A percentile compares a stretch with the other conserved stretches of the same genome.
Conservation (phyloP, 1,140 invertebrate species). For the Artemia franciscana region DNA sequence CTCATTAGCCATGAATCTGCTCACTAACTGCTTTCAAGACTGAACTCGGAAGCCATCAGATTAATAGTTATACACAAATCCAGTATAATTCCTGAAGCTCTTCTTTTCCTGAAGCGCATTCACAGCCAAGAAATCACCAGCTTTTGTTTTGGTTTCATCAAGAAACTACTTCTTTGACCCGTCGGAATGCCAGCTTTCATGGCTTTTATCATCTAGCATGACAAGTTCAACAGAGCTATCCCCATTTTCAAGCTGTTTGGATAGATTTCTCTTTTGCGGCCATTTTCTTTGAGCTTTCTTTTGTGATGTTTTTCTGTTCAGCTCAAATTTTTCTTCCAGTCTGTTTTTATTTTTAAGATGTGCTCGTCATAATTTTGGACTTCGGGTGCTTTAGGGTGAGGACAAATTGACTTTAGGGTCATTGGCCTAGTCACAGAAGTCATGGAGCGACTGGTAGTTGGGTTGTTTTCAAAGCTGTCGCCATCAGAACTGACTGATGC, state of each 20-base stretch:
- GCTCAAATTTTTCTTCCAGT: background rate
- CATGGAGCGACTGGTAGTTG: background rate
- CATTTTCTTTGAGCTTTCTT: background rate
- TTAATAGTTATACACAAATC: too few species aligned
- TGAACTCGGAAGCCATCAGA: too few species aligned
- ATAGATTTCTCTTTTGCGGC: background rate
- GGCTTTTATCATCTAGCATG: background rate
- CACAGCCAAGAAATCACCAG: too few species aligned
- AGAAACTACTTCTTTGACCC: background rate
- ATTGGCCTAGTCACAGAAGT: too few species aligned
- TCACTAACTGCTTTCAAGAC: background rate
- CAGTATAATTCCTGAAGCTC: too few species aligned
- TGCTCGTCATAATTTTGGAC: background rate
- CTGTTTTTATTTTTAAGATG: background rate
- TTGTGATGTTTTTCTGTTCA: background rate
- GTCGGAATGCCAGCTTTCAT: background rate
- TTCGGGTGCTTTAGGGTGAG: background rate
- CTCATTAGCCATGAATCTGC: too few species aligned
- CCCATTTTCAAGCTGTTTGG: background rate
- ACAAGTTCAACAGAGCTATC: background rate
- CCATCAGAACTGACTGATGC: too few species aligned
- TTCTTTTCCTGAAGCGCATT: too few species aligned
- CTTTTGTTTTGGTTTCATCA: background rate
- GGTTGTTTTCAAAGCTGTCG: background rate
- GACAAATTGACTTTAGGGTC: background rate